phyloP scores from a whole-genome alignment of 23 tunicate genomes.

The Halocynthia roretzi region DNA sequence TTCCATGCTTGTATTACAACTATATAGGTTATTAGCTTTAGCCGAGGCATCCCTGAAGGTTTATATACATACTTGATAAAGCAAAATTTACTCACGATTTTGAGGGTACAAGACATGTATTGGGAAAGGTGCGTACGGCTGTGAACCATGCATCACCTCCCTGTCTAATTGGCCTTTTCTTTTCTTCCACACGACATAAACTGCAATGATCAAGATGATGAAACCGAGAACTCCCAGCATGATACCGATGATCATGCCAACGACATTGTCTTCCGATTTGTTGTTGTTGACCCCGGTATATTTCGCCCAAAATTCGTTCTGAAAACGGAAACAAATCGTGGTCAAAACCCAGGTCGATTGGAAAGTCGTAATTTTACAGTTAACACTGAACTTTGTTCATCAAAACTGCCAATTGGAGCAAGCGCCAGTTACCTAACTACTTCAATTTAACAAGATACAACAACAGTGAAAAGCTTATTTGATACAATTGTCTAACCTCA shows the following conservation, averaged over 20 bases:
- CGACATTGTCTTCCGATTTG: constrained; percentile 45
- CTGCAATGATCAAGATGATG: constrained; percentile 26
- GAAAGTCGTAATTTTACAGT: too few relatives aligned
- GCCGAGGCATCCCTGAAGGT: too few relatives aligned
- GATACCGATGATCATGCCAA: constrained; percentile 74
- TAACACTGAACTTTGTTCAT: too few relatives aligned
- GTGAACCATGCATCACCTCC: not conserved
- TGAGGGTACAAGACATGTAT: constrained; percentile 24
- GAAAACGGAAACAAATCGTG: not conserved
- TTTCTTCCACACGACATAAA: constrained; percentile 54
- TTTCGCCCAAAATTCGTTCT: constrained; percentile 64
- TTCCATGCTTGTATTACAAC: too few relatives aligned
- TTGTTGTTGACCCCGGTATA: constrained; percentile 40
- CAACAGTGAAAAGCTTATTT: too few relatives aligned
- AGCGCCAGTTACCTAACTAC: too few relatives aligned
- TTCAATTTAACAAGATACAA: too few relatives aligned
- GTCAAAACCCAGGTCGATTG: too few relatives aligned
- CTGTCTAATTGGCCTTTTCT: constrained; percentile 35
- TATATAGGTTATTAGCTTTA: too few relatives aligned
- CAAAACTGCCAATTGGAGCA: too few relatives aligned
- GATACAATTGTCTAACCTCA: too few relatives aligned
- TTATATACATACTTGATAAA: not conserved
- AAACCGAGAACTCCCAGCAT: constrained; percentile 49
- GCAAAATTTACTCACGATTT: constrained; percentile 5
- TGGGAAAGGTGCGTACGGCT: constrained; percentile 59